Conservation (phyloP, 2,888 invertebrate species). For the Rhagonycha fulva region DNA sequence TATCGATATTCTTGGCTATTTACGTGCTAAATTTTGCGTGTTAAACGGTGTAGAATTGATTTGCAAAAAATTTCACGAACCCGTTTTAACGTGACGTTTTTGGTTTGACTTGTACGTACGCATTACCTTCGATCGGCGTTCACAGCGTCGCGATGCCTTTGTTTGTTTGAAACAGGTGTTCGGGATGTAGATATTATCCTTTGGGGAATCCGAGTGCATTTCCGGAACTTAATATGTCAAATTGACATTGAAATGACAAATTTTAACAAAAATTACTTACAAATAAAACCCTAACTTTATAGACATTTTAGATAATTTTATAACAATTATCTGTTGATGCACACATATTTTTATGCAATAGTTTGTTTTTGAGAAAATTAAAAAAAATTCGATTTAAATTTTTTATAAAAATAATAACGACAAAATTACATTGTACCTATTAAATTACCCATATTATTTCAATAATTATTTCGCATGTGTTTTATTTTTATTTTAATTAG, state of each 20-base stretch:
- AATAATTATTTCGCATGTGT: background rate
- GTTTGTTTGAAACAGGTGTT: conserved; percentile 46
- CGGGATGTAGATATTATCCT: conserved; percentile 28
- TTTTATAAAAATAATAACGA: too few relatives aligned
- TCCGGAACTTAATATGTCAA: background rate
- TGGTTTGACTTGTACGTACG: conserved; percentile 24
- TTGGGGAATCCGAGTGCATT: conserved; percentile 14
- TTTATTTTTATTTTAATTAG: background rate
- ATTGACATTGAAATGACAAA: background rate
- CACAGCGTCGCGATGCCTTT: conserved; percentile 46
- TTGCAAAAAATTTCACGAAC: background rate
- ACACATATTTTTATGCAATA: too few relatives aligned
- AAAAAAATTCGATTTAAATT: too few relatives aligned
- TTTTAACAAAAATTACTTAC: too few relatives aligned
- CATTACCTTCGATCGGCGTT: conserved; percentile 43
- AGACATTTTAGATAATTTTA: too few relatives aligned
- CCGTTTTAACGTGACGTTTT: conserved; percentile 30
- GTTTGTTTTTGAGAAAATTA: too few relatives aligned
- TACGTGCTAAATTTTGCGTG: background rate
- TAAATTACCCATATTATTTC: background rate
- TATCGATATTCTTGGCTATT: background rate
- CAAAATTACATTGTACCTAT: too few relatives aligned
- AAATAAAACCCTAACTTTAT: too few relatives aligned
- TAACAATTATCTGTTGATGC: too few relatives aligned
- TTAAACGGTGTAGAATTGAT: background rate